Evolutionary conservation across 2,888 invertebrate species (phyloP), one percentile per base, ranked within the genome.

Genomic region (Metalampra italica): DNA sequence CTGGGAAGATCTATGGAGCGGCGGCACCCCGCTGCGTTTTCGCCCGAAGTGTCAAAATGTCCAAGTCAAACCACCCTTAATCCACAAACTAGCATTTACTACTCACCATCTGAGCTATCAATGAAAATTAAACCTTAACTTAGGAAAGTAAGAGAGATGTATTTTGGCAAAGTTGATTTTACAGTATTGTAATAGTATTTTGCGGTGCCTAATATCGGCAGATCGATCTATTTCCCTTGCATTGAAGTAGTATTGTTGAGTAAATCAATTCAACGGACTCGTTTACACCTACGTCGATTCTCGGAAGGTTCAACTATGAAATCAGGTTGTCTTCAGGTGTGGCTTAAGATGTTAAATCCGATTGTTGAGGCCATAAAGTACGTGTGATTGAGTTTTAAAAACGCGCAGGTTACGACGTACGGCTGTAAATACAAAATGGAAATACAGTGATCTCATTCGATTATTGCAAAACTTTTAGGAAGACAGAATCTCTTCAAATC

Each of bases 31-130:
- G 84, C 85, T 81, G 89, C 43, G 83, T 69, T 71, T 85, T 86
- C 79, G 78, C 75, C 78, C 78, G 78, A 88, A 86, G 86, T 87
- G 89, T 89, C 89, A 88, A 86, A 85, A 86, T 82, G 83, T 80
- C 79, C 74, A 72, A 75, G 64, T 74, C 68, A 72, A 78, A 69
- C 83, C 77, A 82, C 79, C 78, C 80, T 64, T 66, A 62, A 62
- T 59, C 59, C 41, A 67, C 59, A 56, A 55, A 57, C 53, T 54
- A 57, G 50, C 48, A 54, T 62, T 55, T 52, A 45, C 56, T 52
- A 32, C 46, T 22, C 42, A 44, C n/a, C 43, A 41, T 42, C 55
- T 46, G 34, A 32, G 38, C 48, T 48, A 14, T 22, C 39, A 29
- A 46, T 44, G 51, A 37, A 48, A 40, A 59, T 29, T 47, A 15